A percentile compares a stretch with the other conserved stretches of the same genome.
Evolutionary conservation across 2,797 vertebrate species (phyloP).

Genomic region (Meda fulgida): DNA sequence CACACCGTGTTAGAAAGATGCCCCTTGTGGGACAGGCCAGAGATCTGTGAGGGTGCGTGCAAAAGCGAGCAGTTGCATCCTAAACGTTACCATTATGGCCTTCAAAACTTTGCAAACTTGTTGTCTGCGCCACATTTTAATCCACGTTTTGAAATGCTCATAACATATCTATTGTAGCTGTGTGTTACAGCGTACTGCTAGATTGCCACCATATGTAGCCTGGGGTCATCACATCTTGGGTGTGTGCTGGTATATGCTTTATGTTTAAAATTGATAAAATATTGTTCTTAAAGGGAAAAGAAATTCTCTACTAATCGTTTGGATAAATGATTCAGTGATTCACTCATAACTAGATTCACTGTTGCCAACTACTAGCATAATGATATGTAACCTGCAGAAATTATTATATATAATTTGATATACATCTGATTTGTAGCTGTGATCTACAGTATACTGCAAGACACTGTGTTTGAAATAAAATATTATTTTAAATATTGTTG

Average conservation of each 20-base stretch:
- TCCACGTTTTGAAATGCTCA: conserved; percentile 4
- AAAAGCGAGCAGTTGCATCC: not conserved
- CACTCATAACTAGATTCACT: not conserved
- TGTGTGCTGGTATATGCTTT: not conserved
- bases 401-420: not conserved
- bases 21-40: not conserved
- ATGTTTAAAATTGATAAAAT: not conserved
- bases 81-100: conserved; percentile 22
- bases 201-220: conserved; percentile 4
- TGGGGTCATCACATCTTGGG: not conserved
- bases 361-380: not conserved
- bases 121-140: not conserved
- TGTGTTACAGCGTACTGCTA: not conserved
- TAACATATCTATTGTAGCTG: not conserved
- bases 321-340: not conserved
- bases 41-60: not conserved
- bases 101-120: conserved; percentile 35
- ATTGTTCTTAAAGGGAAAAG: not conserved
- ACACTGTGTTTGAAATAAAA: not conserved
- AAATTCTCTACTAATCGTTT: not conserved
- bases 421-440: not conserved
- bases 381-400: not conserved
- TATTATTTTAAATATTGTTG: too few relatives aligned
- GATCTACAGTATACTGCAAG: not conserved
- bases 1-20: not conserved